Evolutionary conservation across 1,140 invertebrate species (phyloP), one percentile per base, ranked within the genome.

Genomic region (Cherax destructor): DNA sequence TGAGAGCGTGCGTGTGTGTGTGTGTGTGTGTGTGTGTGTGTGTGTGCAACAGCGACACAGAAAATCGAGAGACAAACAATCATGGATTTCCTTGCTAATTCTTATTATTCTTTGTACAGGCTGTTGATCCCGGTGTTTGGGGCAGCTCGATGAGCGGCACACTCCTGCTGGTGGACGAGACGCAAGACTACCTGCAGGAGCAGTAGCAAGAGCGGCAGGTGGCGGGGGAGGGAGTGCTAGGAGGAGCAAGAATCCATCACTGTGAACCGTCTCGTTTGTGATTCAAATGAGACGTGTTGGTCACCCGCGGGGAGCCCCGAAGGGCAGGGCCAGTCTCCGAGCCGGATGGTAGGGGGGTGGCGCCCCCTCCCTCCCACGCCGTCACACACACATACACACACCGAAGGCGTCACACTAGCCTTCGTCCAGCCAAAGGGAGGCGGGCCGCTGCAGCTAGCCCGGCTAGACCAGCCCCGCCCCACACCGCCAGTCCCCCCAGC

Each of bases 211-310:
- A 72, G 59, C 16, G 78, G 77, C n/a, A 83, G 65, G 87, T n/a
- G 50, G 41, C 80, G 59, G 52, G 50, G 52, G 72, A 21, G 49
- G 47, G 81, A 21, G 41, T n/a, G 88, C 49, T 72, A 24, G 83
- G 59, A 24, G 56, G 49, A 41, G 80, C 41, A 74, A 83, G 83
- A 83, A 91, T 91, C 89, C 89, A 91, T 91, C 89, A 91, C 69
- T 65, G 89, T 80, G 89, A 91, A 91, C 89, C 83, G 83, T 91
- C 89, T 91, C 89, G 89, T 91, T 91, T 91, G 89, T 85, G 89
- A 91, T 74, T 91, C 89, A 91, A 91, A 91, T 91, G 89, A 91
- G 81, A 91, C 83, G 89, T 85, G 89, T 91, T 91, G 89, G 83
- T 79, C 83, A 91, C 83, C 89, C 77, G 89, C 61, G 77, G 83